Evolutionary conservation across 2,888 invertebrate genomes (phyloP).

Genomic region (Synanthedon vespiformis): DNA sequence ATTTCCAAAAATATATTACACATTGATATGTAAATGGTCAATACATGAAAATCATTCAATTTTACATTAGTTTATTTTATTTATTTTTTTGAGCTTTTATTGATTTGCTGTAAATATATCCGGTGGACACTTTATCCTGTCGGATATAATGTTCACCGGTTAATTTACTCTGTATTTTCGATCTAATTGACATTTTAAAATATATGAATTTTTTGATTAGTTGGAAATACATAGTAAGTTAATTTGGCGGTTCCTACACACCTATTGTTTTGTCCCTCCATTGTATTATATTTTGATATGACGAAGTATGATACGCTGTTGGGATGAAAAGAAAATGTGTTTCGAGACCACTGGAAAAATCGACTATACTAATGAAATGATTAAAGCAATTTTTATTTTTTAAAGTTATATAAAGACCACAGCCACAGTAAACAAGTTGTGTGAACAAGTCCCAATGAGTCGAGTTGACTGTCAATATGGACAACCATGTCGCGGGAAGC

Average conservation of each 20-base stretch:
- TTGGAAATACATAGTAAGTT: slow-evolving; percentile 6
- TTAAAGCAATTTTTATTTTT: no score
- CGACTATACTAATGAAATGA: no score
- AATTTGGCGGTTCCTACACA: slow-evolving; percentile 6
- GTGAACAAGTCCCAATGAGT: no score
- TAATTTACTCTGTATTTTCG: not conserved
- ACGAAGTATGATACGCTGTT: slow-evolving; percentile 4
- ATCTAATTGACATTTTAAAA: not conserved
- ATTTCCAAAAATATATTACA: slow-evolving; percentile 4
- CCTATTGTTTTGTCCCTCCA: slow-evolving; percentile 7
- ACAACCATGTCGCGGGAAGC: no score
- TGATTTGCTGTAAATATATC: slow-evolving; percentile 7
- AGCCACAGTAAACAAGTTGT: no score
- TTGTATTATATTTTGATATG: slow-evolving; percentile 3
- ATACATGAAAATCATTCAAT: not conserved
- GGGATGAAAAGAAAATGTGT: slow-evolving; percentile 3
- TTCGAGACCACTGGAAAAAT: no score
- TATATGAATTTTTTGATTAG: not conserved
- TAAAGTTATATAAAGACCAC: no score
- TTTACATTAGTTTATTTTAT: slow-evolving; percentile 6
- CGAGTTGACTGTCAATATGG: no score
- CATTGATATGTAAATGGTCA: slow-evolving; percentile 3
- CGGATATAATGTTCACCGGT: not conserved
- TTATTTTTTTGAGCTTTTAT: slow-evolving; percentile 7
- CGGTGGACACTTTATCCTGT: not conserved